Evolutionary conservation across 2,797 vertebrate species (phyloP).

Genomic region (Setipinna tenuifilis): DNA sequence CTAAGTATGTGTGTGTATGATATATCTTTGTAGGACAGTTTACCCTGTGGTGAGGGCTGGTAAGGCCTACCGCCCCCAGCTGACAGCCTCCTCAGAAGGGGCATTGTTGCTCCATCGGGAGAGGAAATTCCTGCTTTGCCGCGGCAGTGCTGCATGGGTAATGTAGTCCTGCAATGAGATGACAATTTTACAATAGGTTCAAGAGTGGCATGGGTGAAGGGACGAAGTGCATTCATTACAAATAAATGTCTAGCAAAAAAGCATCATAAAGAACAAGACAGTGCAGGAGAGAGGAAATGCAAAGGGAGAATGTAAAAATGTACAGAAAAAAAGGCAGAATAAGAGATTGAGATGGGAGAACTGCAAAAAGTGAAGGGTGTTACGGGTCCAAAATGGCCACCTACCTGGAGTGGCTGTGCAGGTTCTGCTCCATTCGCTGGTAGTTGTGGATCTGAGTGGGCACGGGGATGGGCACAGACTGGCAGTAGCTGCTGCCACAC

Average conservation of each 20-base stretch:
- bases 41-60: slow-evolving; percentile 84
- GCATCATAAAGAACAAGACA: not conserved
- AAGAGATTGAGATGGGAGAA: not conserved
- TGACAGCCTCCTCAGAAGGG: slow-evolving; percentile 69
- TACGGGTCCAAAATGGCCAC: slow-evolving; percentile 35
- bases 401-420: slow-evolving; percentile 77
- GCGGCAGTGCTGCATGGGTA: slow-evolving; percentile 72
- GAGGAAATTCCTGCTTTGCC: slow-evolving; percentile 73
- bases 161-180: slow-evolving; percentile 70
- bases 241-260: not conserved
- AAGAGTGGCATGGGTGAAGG: not conserved
- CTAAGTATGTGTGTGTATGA: not conserved
- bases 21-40: not conserved
- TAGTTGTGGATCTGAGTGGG: slow-evolving; percentile 95
- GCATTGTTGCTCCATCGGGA: slow-evolving; percentile 66
- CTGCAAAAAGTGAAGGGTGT: not conserved
- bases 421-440: slow-evolving; percentile 89
- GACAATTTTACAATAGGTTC: not conserved
- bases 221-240: not conserved
- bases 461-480: slow-evolving; percentile 90
- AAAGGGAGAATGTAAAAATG: not conserved
- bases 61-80: slow-evolving; percentile 80
- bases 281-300: not conserved
- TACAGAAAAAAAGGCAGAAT: not conserved
- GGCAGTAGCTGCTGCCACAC: slow-evolving; percentile 73